These are phyloP conservation scores for Micronisus gabar DNA, from an alignment of 2,113 vertebrate species.

Conservation along the genomic window DNA sequence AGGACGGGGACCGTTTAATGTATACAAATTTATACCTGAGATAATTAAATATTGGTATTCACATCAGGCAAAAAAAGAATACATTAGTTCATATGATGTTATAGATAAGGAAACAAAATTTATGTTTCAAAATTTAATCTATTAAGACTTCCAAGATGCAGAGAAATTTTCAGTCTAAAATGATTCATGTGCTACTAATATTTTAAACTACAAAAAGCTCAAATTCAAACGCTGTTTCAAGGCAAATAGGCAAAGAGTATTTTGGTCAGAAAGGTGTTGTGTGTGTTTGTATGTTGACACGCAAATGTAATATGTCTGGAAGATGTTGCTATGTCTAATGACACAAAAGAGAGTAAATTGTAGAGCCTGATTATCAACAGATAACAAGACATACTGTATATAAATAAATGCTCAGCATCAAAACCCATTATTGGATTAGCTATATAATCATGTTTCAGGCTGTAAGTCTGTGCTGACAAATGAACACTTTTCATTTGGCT, in stretches of 20 bases:
- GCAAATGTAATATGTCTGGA: constrained; percentile 71
- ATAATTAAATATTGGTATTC: constrained; percentile 1
- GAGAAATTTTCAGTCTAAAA: constrained; percentile 24
- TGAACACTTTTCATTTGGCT: constrained; percentile 88
- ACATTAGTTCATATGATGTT: constrained; percentile 39
- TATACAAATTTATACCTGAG: not conserved
- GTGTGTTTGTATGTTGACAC: constrained; percentile 72
- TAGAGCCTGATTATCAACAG: constrained; percentile 83
- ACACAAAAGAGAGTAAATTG: constrained; percentile 81
- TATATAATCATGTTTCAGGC: constrained; percentile 85
- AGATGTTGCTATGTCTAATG: constrained; percentile 78
- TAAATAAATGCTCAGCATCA: constrained; percentile 84
- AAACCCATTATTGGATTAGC: constrained; percentile 86
- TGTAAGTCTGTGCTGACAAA: constrained; percentile 85
- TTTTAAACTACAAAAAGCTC: constrained; percentile 55
- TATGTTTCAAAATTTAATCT: constrained; percentile 47
- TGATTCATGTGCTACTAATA: constrained; percentile 47
- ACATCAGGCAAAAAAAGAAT: not conserved
- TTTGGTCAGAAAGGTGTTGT: constrained; percentile 62
- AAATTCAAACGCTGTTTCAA: constrained; percentile 13
- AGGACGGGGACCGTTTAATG: not conserved
- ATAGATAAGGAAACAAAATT: constrained; percentile 35
- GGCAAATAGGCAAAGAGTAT: constrained; percentile 54
- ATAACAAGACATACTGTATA: constrained; percentile 83
- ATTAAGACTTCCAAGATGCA: constrained; percentile 7